Evolutionary conservation across 1,140 invertebrate genomes (phyloP), one percentile per base, ranked within the genome.

Genomic region (Zaprionus lachaisei): DNA sequence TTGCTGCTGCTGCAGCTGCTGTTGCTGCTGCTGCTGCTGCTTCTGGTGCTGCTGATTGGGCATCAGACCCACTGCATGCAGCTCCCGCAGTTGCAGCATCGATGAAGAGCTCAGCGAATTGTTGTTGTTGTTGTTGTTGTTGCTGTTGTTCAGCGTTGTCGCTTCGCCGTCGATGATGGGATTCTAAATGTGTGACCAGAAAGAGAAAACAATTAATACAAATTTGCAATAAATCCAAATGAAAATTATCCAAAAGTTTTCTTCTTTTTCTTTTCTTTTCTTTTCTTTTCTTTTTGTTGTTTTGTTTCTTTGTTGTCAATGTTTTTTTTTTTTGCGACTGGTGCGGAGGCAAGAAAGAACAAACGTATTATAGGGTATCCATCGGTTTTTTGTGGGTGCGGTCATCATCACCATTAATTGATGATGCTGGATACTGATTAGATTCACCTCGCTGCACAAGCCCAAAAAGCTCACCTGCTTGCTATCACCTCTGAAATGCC

Each of bases 401-500:
- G 51, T 14, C 38, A 34, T 62, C 56, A 34, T 34, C 56, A 60
- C 41, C 56, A 49, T 28, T 0, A 26, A 26, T 5, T 34, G 31
- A 34, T 34, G 31, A 34, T 34, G 31, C 22, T 54, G 20, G 49
- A 54, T 54, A 54, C 49, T 22, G 44, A 34, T 51, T 41, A 61
- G 47, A 24, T 57, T 61, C 80, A 83, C 89, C 91, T 92, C 89
- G 90, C 91, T 91, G 91, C 91, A 91, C 91, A 84, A 92, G 91
- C 83, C 89, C 77, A 92, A 92, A 90, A 92, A 92, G 91, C 91
- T 93, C 79, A 93, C 92, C 91, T 93, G 92, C 89, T 93, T 92
- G 86, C 92, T 92, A 93, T 93, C 92, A 89, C 92, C 91, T 91
- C 92, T 92, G 82, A 93, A 93, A 92, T 93, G 92, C 92, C 92